A percentile compares a stretch with the other conserved stretches of the same genome.
Conservation (phyloP, 2,113 vertebrate genomes). For the Nyctereutes procyonoides region DNA sequence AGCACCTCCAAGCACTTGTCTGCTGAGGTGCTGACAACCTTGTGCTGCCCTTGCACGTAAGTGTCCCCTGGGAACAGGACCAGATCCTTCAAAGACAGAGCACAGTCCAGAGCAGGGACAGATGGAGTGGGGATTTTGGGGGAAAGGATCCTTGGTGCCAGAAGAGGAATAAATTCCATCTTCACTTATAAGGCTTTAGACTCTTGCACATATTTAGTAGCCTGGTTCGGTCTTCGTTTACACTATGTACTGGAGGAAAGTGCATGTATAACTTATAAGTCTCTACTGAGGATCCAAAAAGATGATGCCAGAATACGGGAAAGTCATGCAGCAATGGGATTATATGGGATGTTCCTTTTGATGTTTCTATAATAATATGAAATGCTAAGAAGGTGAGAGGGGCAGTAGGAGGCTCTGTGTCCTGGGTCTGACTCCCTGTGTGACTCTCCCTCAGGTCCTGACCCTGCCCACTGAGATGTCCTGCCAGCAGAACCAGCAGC, state of each 20-base stretch:
- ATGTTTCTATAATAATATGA: background rate
- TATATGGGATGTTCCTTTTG: background rate
- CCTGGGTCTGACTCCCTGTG: background rate
- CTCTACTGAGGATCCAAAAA: background rate
- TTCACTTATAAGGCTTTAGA: background rate
- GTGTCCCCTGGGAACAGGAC: background rate
- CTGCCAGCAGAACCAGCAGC: constrained; percentile 46
- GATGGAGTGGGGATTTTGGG: too few relatives aligned
- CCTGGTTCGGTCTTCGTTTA: background rate
- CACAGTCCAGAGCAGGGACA: background rate
- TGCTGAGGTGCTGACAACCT: background rate
- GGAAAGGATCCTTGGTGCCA: background rate
- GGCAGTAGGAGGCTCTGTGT: rapidly evolving
- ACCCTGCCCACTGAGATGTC: background rate
- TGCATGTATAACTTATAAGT: background rate
- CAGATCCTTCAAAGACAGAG: too few relatives aligned
- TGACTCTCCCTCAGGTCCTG: constrained; percentile 1
- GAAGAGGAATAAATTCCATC: background rate
- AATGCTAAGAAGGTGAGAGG: background rate
- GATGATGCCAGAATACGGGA: background rate
- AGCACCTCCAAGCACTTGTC: background rate
- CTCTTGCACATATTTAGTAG: background rate
- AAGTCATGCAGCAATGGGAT: background rate
- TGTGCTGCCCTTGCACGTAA: background rate
- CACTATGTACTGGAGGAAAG: background rate